Conservation (phyloP, 2,888 invertebrate species). For the Syritta pipiens region DNA sequence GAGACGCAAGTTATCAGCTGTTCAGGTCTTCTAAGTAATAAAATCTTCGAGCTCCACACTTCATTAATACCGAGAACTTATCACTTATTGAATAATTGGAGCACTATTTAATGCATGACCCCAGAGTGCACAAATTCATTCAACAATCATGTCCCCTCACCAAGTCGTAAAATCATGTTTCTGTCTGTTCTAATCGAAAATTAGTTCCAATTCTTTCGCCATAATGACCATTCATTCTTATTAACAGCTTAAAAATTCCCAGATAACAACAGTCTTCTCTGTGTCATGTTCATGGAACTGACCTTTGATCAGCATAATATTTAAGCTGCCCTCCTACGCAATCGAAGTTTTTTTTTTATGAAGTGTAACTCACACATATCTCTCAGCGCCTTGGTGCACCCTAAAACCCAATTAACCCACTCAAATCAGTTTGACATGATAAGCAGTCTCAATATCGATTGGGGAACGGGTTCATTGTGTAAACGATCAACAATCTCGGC, state of each 20-base stretch:
- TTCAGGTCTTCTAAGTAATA: no score
- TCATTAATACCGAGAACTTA: no score
- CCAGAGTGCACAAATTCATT: no score
- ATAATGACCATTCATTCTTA: not conserved
- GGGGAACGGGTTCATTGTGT: not conserved
- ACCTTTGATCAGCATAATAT: conserved; percentile 28
- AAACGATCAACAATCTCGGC: not conserved
- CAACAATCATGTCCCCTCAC: no score
- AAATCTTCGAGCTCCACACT: no score
- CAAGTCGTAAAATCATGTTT: no score
- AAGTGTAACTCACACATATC: not conserved
- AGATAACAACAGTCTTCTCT: conserved; percentile 12
- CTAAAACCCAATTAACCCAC: conserved; percentile 18
- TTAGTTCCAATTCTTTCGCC: not conserved
- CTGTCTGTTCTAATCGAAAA: not conserved
- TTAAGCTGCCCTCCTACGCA: conserved; percentile 27
- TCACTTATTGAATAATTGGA: no score
- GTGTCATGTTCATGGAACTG: conserved; percentile 14
- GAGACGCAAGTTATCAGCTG: no score
- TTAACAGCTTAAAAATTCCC: not conserved
- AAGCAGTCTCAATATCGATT: conserved; percentile 27
- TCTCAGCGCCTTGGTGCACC: conserved; percentile 1
- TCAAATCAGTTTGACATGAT: conserved; percentile 12
- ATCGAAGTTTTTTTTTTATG: conserved; percentile 10
- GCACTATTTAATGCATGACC: no score